These are phyloP conservation scores for Dioctria linearis DNA, from an alignment of 2,888 invertebrate genomes.

Conservation along the genomic window DNA sequence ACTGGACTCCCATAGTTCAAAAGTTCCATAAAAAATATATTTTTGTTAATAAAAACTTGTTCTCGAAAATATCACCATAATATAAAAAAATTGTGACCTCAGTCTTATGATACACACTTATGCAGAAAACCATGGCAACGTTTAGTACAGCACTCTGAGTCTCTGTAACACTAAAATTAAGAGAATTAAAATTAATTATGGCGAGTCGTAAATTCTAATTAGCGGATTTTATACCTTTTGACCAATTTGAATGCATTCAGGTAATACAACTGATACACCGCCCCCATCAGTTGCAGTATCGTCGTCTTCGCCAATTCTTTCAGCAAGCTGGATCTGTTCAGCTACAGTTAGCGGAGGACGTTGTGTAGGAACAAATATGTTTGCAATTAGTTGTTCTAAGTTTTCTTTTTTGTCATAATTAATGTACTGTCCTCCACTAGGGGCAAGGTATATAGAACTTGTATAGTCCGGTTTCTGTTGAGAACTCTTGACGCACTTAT, in stretches of 20 bases:
- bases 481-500: constrained; percentile 62
- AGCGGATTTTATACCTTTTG: constrained; percentile 35
- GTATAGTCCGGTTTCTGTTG: not conserved
- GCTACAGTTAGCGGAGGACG: constrained; percentile 10
- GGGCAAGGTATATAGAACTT: not conserved
- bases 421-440: not conserved
- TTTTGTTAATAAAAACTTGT: no score
- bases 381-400: constrained; percentile 43
- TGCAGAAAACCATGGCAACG: constrained; percentile 67
- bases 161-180: constrained; percentile 63
- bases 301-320: constrained; percentile 39
- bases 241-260: constrained; percentile 46
- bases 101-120: constrained; percentile 66
- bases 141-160: constrained; percentile 65
- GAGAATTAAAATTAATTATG: constrained; percentile 1
- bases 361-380: constrained; percentile 48
- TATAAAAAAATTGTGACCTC: not conserved
- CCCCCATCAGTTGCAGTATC: not conserved
- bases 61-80: not conserved
- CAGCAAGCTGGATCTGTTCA: not conserved
- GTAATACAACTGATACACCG: not conserved
- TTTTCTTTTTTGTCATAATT: not conserved
- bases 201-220: no score
- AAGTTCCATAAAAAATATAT: no score
- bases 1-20: no score